Base-by-base conservation (phyloP, 1,140 invertebrate species). In the Bombus terrestris region DNA sequence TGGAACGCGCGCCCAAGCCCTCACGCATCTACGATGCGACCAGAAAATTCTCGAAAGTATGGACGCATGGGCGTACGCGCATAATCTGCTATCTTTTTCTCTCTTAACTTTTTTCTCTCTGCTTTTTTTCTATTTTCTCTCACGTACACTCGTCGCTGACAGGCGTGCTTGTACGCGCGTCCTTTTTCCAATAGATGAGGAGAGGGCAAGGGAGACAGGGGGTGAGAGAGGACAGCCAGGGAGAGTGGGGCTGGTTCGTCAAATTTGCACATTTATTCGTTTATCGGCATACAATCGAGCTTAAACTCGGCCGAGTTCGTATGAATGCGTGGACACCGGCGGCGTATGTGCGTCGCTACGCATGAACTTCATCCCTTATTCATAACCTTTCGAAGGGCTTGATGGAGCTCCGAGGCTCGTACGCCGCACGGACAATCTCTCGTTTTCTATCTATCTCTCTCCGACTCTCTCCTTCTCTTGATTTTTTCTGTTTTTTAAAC, bases 211-310 rank as follows among this genome's bases (percentile, higher is more conserved):
- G 35, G 35, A 25, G 35, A 25, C 66, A 25, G 10, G 41, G 53
- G 35, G n/a, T 5, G 43, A 57, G 37, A 77, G 81, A 59, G 22
- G 72, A 25, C 1, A 72, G 75, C 8, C 28, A 12, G 35, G 10
- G 87, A 87, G 88, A 88, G 86, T 74, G 85, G 66, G 72, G 77
- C 84, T 91, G 88, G 88, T 86, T 92, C 92, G 91, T 92, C 90
- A 92, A 93, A 93, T 93, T 93, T 93, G 92, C 93, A 93, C 93
- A 91, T 93, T 93, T 93, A 93, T 93, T 92, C 93, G 93, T 91
- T 93, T 93, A 93, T 78, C 90, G 87, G 84, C 89, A 90, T 90
- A 90, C 89, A 90, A 90, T 90, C 89, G 89, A 90, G 89, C 89
- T 90, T 90, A 88, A 90, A 86, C 89, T 90, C 83, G 86, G 73